Conservation (phyloP, 1,140 invertebrate genomes). For the Conus ventricosus region DNA sequence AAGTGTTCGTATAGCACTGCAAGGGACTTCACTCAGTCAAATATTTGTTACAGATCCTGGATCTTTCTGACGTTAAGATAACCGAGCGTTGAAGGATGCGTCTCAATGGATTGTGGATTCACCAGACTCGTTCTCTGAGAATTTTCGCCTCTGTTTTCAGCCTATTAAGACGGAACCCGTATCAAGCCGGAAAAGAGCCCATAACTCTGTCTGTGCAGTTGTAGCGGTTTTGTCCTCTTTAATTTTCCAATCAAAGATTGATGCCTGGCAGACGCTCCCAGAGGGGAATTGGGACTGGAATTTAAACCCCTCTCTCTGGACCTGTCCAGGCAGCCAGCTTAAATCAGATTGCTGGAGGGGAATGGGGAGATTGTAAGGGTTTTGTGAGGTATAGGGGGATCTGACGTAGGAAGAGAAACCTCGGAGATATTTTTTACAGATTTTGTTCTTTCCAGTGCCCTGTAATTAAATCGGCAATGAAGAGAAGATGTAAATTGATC, state of each 20-base stretch:
- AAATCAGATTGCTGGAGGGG: neutral
- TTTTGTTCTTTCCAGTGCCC: too few relatives aligned
- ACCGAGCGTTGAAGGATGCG: neutral
- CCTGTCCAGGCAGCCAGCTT: neutral
- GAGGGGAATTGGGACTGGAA: neutral
- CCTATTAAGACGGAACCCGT: neutral
- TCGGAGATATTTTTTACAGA: too few relatives aligned
- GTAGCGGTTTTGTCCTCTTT: neutral
- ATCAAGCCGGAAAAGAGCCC: neutral
- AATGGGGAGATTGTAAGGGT: neutral
- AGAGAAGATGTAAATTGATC: too few relatives aligned
- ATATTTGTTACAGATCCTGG: neutral
- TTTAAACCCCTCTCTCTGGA: neutral
- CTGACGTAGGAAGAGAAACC: too few relatives aligned
- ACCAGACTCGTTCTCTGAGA: neutral
- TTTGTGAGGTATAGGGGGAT: too few relatives aligned
- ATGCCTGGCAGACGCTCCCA: neutral
- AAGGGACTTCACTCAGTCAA: neutral
- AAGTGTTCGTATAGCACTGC: too few relatives aligned
- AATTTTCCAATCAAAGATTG: constrained; percentile 11
- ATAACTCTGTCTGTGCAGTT: neutral
- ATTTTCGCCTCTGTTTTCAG: neutral
- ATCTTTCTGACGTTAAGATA: neutral
- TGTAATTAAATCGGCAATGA: too few relatives aligned
- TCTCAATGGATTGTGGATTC: neutral